Evolutionary conservation across 1,140 invertebrate genomes (phyloP).

Genomic region (Octopus bimaculoides): DNA sequence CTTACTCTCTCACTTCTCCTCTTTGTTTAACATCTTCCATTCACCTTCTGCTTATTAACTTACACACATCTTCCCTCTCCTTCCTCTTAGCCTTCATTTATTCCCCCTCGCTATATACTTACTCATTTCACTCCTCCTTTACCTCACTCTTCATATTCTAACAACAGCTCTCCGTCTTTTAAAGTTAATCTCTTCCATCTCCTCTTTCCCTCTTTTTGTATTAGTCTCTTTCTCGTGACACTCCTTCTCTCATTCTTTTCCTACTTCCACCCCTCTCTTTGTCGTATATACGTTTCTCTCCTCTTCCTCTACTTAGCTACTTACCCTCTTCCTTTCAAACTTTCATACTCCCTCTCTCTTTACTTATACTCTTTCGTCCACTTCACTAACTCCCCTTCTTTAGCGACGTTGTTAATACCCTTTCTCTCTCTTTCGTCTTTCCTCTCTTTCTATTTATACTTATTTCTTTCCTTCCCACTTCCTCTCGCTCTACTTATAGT

Average conservation of each 20-base stretch:
- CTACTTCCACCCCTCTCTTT: neutral
- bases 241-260: neutral
- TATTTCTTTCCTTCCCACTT: constrained; percentile 12
- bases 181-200: neutral
- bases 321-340: neutral
- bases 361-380: neutral
- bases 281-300: neutral
- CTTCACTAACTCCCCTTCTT: neutral
- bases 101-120: neutral
- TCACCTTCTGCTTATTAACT: neutral
- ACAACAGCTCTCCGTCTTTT: neutral
- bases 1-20: neutral
- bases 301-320: neutral
- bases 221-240: neutral
- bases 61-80: neutral
- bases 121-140: neutral
- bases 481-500: constrained; percentile 11
- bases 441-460: neutral
- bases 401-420: neutral
- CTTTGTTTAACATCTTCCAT: neutral
- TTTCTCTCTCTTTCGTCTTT: neutral
- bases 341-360: neutral
- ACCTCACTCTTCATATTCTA: neutral
- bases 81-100: neutral
- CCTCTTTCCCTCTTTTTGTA: neutral